Conservation (phyloP, 2,888 invertebrate genomes). For the Selenia dentaria region DNA sequence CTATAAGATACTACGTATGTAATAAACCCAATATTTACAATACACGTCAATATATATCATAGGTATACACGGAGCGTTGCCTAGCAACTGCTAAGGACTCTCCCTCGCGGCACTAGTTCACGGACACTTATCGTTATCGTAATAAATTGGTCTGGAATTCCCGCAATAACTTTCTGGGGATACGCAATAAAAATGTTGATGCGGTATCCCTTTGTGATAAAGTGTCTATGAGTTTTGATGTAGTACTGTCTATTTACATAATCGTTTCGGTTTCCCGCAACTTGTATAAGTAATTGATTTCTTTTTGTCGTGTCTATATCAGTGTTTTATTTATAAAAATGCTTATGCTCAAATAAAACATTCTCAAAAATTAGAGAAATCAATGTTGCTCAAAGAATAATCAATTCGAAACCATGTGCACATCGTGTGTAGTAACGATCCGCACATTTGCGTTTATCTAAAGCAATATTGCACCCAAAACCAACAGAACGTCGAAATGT, state of each 20-base stretch:
- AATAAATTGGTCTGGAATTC: slow-evolving; percentile 81
- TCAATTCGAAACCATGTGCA: no score
- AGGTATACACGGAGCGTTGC: no score
- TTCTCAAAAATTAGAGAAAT: slow-evolving; percentile 3
- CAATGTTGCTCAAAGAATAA: slow-evolving; percentile 1
- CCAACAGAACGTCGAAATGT: slow-evolving; percentile 43
- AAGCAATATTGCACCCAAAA: slow-evolving; percentile 36
- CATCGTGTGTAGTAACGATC: no score
- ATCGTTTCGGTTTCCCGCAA: slow-evolving; percentile 28
- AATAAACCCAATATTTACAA: no score
- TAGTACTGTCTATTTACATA: slow-evolving; percentile 35
- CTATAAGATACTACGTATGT: no score
- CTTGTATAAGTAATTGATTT: slow-evolving; percentile 18
- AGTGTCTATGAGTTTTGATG: slow-evolving; percentile 40
- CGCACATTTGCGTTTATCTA: slow-evolving; percentile 23
- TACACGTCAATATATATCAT: no score
- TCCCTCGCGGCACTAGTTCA: slow-evolving; percentile 70
- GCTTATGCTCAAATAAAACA: slow-evolving; percentile 2
- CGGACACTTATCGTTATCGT: slow-evolving; percentile 80
- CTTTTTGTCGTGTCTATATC: slow-evolving; percentile 14
- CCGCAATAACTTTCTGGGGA: slow-evolving; percentile 65
- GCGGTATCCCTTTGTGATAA: slow-evolving; percentile 45
- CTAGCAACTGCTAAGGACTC: slow-evolving; percentile 56
- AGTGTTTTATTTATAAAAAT: slow-evolving; percentile 16
- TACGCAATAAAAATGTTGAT: slow-evolving; percentile 68